phyloP scores from a whole-genome alignment of 2,888 invertebrate genomes.

The Zaprionus obscuricornis region DNA sequence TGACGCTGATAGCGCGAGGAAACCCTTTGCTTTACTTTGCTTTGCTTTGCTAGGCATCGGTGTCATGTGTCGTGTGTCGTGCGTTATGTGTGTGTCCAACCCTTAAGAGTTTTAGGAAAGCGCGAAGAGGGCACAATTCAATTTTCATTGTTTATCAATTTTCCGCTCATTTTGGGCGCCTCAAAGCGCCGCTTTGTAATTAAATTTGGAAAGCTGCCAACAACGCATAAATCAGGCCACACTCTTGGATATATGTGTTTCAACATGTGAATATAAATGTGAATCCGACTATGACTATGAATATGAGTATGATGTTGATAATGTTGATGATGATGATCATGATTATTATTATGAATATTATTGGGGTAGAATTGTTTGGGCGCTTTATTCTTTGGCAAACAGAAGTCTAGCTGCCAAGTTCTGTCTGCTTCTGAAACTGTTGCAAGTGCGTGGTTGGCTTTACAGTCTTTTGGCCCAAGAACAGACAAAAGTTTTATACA shows the following conservation, averaged over 20 bases:
- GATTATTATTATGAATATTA: constrained; percentile 3
- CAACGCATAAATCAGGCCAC: constrained; percentile 70
- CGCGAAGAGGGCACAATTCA: constrained; percentile 58
- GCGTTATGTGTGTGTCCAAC: too few relatives aligned
- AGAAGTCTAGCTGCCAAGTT: constrained; percentile 31
- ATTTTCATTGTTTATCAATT: constrained; percentile 83
- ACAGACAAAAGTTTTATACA: constrained; percentile 44
- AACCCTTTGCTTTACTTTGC: too few relatives aligned
- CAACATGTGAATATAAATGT: too few relatives aligned
- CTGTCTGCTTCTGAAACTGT: constrained; percentile 20
- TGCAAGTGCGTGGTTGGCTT: constrained; percentile 30
- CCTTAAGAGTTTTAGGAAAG: too few relatives aligned
- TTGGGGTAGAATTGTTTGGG: constrained; percentile 14
- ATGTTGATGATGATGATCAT: not conserved
- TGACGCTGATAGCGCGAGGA: not conserved
- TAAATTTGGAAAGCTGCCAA: constrained; percentile 81
- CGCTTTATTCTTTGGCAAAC: constrained; percentile 19
- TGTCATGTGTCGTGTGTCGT: not conserved
- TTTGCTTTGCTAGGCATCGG: not conserved
- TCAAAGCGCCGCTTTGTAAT: constrained; percentile 75
- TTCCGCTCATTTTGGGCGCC: constrained; percentile 78
- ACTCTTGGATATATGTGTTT: constrained; percentile 10
- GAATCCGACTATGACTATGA: constrained; percentile 8
- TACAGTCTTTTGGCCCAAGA: constrained; percentile 31
- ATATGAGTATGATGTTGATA: constrained; percentile 5